A percentile compares a stretch with the other conserved stretches of the same genome.
These are phyloP conservation scores for Coptotermes formosanus DNA, from an alignment of 1,140 invertebrate species.

Conservation along the genomic window DNA sequence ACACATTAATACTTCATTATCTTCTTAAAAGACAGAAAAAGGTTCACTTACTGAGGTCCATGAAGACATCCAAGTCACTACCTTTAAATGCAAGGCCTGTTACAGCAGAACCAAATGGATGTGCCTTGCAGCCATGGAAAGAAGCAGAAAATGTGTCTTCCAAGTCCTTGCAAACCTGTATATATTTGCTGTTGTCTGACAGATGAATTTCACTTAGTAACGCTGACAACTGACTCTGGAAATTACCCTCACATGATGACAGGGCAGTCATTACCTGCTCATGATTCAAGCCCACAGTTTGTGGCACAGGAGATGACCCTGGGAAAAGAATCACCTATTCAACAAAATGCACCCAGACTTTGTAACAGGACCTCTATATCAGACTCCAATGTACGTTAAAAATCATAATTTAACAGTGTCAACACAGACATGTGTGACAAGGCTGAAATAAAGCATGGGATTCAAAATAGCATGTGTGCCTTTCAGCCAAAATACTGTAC, in stretches of 20 bases:
- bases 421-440: no score
- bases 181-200: not conserved
- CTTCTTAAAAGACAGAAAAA: not conserved
- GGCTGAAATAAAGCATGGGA: no score
- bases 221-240: not conserved
- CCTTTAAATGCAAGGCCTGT: constrained; percentile 61
- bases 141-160: not conserved
- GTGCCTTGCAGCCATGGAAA: constrained; percentile 39
- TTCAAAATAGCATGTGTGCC: no score
- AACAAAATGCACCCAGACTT: not conserved
- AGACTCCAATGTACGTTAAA: not conserved
- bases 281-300: not conserved
- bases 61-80: constrained; percentile 68
- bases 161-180: not conserved
- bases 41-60: constrained; percentile 41
- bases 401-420: not conserved
- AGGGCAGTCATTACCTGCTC: not conserved
- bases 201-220: not conserved
- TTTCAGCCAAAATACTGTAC: no score
- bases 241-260: not conserved
- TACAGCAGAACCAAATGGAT: constrained; percentile 67
- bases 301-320: not conserved
- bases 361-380: not conserved
- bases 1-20: no score
- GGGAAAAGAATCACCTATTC: not conserved